phyloP scores from a whole-genome alignment of 35 echinoderm and acorn worm genomes.

The Heliocidaris tuberculata region DNA sequence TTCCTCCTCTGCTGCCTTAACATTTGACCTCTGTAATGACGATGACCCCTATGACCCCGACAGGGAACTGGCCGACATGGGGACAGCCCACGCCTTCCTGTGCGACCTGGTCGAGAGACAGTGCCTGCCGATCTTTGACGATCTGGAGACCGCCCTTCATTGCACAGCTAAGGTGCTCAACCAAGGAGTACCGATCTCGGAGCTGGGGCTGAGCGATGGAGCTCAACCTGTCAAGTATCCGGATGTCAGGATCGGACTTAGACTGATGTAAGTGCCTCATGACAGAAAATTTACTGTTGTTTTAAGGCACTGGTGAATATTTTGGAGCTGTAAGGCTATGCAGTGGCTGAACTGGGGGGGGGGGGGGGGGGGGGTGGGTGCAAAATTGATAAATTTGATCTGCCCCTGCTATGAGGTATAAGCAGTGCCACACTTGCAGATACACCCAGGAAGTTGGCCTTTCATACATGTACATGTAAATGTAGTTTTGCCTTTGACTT shows the following conservation, averaged over 20 bases:
- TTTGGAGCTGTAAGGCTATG: too few relatives aligned
- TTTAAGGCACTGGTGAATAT: too few relatives aligned
- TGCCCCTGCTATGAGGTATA: too few relatives aligned
- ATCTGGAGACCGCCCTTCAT: constrained; percentile 74
- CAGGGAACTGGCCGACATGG: constrained; percentile 72
- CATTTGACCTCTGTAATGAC: constrained; percentile 34
- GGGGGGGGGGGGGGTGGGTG: too few relatives aligned
- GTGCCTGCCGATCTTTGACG: constrained; percentile 82
- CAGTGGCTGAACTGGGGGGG: too few relatives aligned
- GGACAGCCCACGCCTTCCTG: constrained; percentile 69
- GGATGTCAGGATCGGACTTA: constrained; percentile 60
- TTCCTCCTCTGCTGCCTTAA: constrained; percentile 31
- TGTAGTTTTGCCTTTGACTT: too few relatives aligned
- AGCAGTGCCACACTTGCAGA: background rate
- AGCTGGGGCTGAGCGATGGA: constrained; percentile 59
- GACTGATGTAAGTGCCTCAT: constrained; percentile 76
- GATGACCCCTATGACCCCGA: constrained; percentile 39
- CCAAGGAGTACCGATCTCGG: constrained; percentile 55
- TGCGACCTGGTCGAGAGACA: constrained; percentile 77
- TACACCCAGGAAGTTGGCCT: background rate
- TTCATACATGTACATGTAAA: background rate
- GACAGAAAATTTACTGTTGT: too few relatives aligned
- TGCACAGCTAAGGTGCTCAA: constrained; percentile 80
- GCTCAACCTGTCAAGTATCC: constrained; percentile 78
- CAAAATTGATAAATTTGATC: too few relatives aligned